Conservation (phyloP, 2,797 vertebrate species). For the Denticeps clupeoides region DNA sequence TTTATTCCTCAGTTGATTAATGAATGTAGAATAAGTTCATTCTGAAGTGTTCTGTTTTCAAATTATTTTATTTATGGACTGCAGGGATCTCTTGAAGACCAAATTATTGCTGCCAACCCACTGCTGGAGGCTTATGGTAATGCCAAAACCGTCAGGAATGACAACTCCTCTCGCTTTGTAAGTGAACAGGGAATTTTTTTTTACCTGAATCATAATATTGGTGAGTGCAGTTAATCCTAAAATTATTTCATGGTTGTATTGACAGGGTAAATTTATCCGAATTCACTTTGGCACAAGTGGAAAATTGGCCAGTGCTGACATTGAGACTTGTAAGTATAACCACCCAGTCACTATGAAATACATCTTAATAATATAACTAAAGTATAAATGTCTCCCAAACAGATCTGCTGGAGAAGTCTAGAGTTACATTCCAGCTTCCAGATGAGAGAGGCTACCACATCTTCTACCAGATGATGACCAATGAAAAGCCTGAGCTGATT, state of each 20-base stretch:
- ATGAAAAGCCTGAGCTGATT: constrained; percentile 74
- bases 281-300: constrained; percentile 26
- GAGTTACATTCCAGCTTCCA: constrained; percentile 74
- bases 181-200: too few relatives aligned
- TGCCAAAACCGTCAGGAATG: constrained; percentile 77
- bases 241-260: neutral
- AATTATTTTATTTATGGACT: too few relatives aligned
- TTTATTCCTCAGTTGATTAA: constrained; percentile 57
- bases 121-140: constrained; percentile 76
- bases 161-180: constrained; percentile 83
- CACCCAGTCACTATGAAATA: neutral
- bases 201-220: too few relatives aligned
- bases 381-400: constrained; percentile 13
- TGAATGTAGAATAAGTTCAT: constrained; percentile 64
- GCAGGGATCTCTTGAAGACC: constrained; percentile 62
- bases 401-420: constrained; percentile 80
- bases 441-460: constrained; percentile 81
- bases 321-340: constrained; percentile 25
- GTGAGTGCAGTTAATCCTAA: too few relatives aligned
- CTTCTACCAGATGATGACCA: constrained; percentile 78
- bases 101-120: constrained; percentile 79
- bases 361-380: neutral
- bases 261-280: constrained; percentile 28
- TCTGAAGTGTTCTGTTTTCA: too few relatives aligned
- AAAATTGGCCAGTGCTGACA: constrained; percentile 30